Base-by-base conservation (phyloP, 2,113 vertebrate genomes). In the Microtus oregoni region DNA sequence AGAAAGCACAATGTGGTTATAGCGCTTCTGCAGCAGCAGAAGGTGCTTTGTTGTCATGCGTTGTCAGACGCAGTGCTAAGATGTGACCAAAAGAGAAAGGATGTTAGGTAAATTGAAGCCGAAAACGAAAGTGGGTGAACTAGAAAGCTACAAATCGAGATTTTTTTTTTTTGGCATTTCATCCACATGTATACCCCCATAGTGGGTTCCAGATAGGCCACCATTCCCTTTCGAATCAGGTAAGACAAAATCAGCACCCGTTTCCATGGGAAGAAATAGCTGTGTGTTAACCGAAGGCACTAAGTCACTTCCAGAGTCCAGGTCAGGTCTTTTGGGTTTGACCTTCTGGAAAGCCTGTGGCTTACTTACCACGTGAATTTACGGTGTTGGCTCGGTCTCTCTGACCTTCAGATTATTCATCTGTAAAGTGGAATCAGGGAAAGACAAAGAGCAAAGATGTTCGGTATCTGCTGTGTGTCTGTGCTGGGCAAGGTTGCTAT, bases 221-320 rank as follows among this genome's bases (percentile, higher is more conserved):
- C 1, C 14, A 14, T 20, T 9, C 82, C 76, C 61, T 50, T 70
- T 70, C 14, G 30, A 72, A 58, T 92, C 58, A 94, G 44, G 63
- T 38, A 44, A 67, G 85, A 77, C 44, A 28, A 8, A 79, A 32
- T 30, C 38, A 20, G 5, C 35, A 50, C 70, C 83, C 20, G 24
- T 93, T 96, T 93, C 75, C 14, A 5, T 28, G 44, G 76, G 89
- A 92, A 90, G 12, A 72, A 22, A 76, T 24, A 87, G 68, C 11
- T 94, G 65, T 35, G 28, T 78, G 82, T 95, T 58, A 88, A 89
- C 32, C 20, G 47, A 88, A 76, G 89, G 65, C 65, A 68, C 86
- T 85, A 52, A 41, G 35, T 76, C 22, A 8, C 63, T 92, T 35
- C 35, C n/a, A 50, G 41, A n/a, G 3, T 11, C 15, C n/a, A 72